Conservation (phyloP, 2,888 invertebrate species). For the Leucophora obtusa region DNA sequence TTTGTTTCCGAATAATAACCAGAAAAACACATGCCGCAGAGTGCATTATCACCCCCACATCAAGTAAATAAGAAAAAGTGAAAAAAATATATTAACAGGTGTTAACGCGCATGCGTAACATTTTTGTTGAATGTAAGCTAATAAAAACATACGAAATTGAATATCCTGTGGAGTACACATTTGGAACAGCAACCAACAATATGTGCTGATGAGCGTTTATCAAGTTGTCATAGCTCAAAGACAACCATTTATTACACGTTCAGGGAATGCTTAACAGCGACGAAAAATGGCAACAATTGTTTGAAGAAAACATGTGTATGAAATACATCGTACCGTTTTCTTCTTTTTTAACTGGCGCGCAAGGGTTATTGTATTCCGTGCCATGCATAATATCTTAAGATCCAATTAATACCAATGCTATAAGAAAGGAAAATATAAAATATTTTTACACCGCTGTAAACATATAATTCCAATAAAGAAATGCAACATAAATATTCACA, state of each 20-base stretch:
- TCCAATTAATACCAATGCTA: conserved; percentile 55
- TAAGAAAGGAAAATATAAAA: conserved; percentile 39
- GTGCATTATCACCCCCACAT: conserved; percentile 53
- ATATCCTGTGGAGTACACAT: conserved; percentile 58
- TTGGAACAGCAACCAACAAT: conserved; percentile 63
- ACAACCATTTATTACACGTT: conserved; percentile 55
- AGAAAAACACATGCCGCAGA: conserved; percentile 53
- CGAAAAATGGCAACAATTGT: conserved; percentile 14
- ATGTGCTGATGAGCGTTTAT: conserved; percentile 73
- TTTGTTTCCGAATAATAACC: not conserved
- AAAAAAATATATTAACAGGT: conserved; percentile 56
- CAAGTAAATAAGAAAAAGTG: conserved; percentile 3
- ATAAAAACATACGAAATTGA: conserved; percentile 32
- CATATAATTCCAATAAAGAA: conserved; percentile 38
- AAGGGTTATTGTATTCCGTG: conserved; percentile 45
- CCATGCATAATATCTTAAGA: conserved; percentile 40
- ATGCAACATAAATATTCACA: conserved; percentile 41
- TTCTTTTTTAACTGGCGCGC: not conserved
- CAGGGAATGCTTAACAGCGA: not conserved
- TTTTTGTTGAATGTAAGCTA: conserved; percentile 25
- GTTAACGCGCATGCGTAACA: conserved; percentile 57
- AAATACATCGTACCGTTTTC: conserved; percentile 10
- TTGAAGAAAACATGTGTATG: conserved; percentile 52
- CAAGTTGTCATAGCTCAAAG: conserved; percentile 73
- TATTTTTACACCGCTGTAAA: conserved; percentile 58